phyloP scores from a whole-genome alignment of 92 coral and sea anemone species.

The Parazoanthus darwini region DNA sequence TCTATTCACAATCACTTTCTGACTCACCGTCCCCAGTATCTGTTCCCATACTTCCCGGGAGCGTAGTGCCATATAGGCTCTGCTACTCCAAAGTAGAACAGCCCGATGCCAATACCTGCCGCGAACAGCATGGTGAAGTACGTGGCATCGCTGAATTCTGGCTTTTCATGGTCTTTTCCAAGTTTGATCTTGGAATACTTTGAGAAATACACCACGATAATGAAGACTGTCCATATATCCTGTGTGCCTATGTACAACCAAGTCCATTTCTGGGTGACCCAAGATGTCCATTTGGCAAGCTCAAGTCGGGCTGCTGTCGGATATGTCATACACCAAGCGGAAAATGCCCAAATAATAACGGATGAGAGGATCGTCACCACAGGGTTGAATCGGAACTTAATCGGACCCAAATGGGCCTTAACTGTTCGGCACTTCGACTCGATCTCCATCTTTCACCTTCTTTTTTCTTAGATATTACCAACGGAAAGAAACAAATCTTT shows the following conservation, averaged over 20 bases:
- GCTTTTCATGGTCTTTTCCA: slow-evolving; percentile 59
- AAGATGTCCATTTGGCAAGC: slow-evolving; percentile 44
- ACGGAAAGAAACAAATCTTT: neutral
- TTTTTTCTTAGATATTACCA: too few species aligned
- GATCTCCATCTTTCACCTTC: slow-evolving; percentile 10
- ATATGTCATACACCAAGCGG: slow-evolving; percentile 51
- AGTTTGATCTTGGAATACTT: slow-evolving; percentile 57
- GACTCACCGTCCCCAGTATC: slow-evolving; percentile 62
- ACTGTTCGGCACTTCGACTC: slow-evolving; percentile 48
- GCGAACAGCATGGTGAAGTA: slow-evolving; percentile 63
- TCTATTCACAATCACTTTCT: neutral
- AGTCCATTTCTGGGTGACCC: slow-evolving; percentile 59
- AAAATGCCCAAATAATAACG: slow-evolving; percentile 53
- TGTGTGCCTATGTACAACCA: slow-evolving; percentile 62
- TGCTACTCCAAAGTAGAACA: slow-evolving; percentile 57
- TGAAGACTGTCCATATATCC: slow-evolving; percentile 51
- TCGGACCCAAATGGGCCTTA: slow-evolving; percentile 46
- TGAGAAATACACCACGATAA: slow-evolving; percentile 50
- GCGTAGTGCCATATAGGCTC: slow-evolving; percentile 56
- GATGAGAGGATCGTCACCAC: slow-evolving; percentile 49
- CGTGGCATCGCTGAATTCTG: slow-evolving; percentile 60
- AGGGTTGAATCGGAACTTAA: slow-evolving; percentile 50
- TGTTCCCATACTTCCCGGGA: slow-evolving; percentile 34
- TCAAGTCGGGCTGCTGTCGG: slow-evolving; percentile 46
- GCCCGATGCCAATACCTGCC: slow-evolving; percentile 56